Evolutionary conservation across 1,140 invertebrate species (phyloP), one percentile per base, ranked within the genome.

Genomic region (Ectropis grisescens): DNA sequence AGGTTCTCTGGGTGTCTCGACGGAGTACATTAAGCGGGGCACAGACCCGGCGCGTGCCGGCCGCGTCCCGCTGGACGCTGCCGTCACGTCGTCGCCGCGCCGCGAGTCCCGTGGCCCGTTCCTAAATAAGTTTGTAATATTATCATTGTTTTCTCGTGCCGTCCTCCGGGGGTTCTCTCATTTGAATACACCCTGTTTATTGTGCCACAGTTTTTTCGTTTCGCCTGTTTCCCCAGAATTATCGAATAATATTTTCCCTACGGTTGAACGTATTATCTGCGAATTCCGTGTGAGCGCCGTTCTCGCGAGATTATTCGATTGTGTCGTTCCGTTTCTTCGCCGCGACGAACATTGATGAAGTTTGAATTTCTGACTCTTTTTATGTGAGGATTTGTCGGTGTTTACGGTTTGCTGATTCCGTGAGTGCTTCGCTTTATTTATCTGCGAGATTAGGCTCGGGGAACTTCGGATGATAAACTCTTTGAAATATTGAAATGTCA

Each of bases 101-200:
- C n/a, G n/a, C n/a, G n/a, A n/a, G n/a, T 40, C 29, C 48, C 47
- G 29, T 44, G 37, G 60, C 55, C 58, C 19, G n/a, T 29, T 31
- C 47, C 46, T 70, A 74, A 74, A 74, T 70, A 74, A 68, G 54
- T 70, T 74, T 68, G 66, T 70, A 70, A 74, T 70, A 74, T 74
- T 64, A 70, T 74, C 66, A 74, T 69, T 74, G 69, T 74, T 74
- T 69, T 59, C n/a, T n/a, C 24, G 50, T 59, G 31, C 27, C 30
- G 45, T 48, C 52, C 53, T 32, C 28, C 48, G 36, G 55, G 54
- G 27, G n/a, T n/a, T n/a, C 44, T 50, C 48, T 70, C 64, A 74
- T 74, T 74, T 74, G 66, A 74, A 74, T 74, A 74, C 60, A 32
- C 52, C 55, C 60, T 68, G 67, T 74, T 68, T 74, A 68, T 70